Base-by-base conservation (phyloP, 1,140 invertebrate species). In the Anthonomus grandis region DNA sequence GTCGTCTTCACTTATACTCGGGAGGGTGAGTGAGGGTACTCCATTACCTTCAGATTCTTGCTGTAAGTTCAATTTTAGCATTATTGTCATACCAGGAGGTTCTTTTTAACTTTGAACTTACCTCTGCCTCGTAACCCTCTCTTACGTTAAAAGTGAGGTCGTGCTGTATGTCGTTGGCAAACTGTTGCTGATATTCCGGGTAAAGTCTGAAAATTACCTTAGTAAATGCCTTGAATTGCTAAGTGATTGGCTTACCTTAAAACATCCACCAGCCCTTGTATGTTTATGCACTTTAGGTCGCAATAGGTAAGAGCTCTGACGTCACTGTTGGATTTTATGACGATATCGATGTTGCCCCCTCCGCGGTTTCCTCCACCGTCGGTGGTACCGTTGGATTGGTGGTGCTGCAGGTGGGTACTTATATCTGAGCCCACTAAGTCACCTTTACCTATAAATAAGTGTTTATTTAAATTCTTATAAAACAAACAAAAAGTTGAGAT, bases 391-490 rank as follows among this genome's bases (percentile, higher is more conserved):
- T 51, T 71, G 71, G 60, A 70, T 74, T 68, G 36, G 74, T 76
- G 36, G 73, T 76, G 78, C 64, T 87, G 84, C 48, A 90, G 76
- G 71, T 89, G 86, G 44, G 86, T 80, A 66, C 83, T 89, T 67
- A 97, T 93, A 74, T 97, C 93, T 68, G 89, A 91, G 1, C 95
- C 95, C n/a, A 97, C 91, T 37, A 97, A 76, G 77, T 97, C 95
- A 6, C 94, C 94, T 78, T 97, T 97, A 0, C 94, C 94, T 96
- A 70, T 12, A 46, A 48, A 45, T 5, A 15, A 17, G 5, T 15
- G 10, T n/a, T n/a, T n/a, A n/a, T n/a, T n/a, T n/a, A n/a, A n/a
- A n/a, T n/a, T n/a, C n/a, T n/a, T n/a, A n/a, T n/a, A n/a, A n/a
- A n/a, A n/a, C n/a, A n/a, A n/a, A n/a, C n/a, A n/a, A n/a, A n/a